Base-by-base conservation (phyloP, 2,797 vertebrate genomes). In the Sciaenops ocellatus region DNA sequence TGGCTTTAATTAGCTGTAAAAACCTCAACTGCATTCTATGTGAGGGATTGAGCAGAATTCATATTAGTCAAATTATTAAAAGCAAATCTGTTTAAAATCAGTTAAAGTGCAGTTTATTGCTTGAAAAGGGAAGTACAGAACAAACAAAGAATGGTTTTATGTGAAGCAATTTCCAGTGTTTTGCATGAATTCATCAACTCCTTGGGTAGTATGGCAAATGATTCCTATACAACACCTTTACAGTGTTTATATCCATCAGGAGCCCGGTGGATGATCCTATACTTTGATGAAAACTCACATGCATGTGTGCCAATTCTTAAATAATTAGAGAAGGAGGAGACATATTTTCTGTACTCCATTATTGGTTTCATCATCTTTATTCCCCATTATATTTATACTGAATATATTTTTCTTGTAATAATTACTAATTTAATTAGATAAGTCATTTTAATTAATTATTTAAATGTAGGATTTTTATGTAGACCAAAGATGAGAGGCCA, bases 61-160 rank as follows among this genome's bases (percentile, higher is more conserved):
- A 6, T 9, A 3, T 54, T 2, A 18, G 10, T 51, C 20, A 67
- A n/a, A 30, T 61, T 5, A 71, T 4, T 44, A 57, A 9, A n/a
- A 7, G n/a, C n/a, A n/a, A 12, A 28, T 34, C 6, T 34, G 34
- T 34, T 34, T 2, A 24, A 55, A 28, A n/a, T 5, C 28, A 66
- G 22, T 82, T 85, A 90, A 93, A 92, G 89, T 92, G 89, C 89
- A 55, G 61, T 78, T 91, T 83, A 80, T 87, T 59, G 69, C 52
- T 59, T 66, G 52, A 44, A 74, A 61, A 4, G 16, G 1, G 68
- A 72, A 46, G 11, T 3, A 50, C 69, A 69, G 50, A n/a, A 61
- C 13, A 73, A 30, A 66, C 51, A 47, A 8, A 6, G 0, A 61
- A 5, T 16, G 9, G 17, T 38, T 51, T 24, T 24, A 50, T 42